Conservation (phyloP, 92 coral and sea anemone species). For the Epizoanthus rinbou region DNA sequence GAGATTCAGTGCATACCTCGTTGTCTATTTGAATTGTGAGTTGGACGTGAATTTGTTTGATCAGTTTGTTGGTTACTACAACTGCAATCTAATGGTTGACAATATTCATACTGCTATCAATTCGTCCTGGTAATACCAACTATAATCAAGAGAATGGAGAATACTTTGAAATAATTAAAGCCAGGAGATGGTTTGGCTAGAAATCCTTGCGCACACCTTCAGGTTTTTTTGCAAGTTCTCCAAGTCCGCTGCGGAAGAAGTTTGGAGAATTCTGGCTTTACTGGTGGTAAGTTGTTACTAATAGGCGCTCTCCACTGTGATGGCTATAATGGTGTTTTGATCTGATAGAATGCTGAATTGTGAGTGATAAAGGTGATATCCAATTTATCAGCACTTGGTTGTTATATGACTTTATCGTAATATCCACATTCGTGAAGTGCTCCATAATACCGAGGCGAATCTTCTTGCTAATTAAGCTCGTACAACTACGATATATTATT, state of each 20-base stretch:
- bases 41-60: background rate
- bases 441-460: too few species aligned
- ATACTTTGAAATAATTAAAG: too few species aligned
- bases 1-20: background rate
- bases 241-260: slow-evolving; percentile 12
- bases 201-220: background rate
- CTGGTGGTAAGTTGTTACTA: slow-evolving; percentile 9
- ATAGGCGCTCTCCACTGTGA: background rate
- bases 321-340: background rate
- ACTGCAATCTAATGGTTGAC: background rate
- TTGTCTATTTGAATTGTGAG: background rate
- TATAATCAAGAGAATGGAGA: too few species aligned
- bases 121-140: too few species aligned
- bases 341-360: too few species aligned
- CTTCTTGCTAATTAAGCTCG: too few species aligned
- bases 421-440: too few species aligned
- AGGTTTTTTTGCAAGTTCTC: slow-evolving; percentile 12
- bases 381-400: background rate
- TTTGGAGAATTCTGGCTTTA: slow-evolving; percentile 24
- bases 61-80: background rate
- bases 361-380: too few species aligned
- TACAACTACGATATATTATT: too few species aligned
- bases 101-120: too few species aligned
- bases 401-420: too few species aligned
- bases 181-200: slow-evolving; percentile 24